Percentiles rank a stretch among this genome's conserved stretches.
Conservation (phyloP, 2,888 invertebrate genomes). For the Drosophila recens region DNA sequence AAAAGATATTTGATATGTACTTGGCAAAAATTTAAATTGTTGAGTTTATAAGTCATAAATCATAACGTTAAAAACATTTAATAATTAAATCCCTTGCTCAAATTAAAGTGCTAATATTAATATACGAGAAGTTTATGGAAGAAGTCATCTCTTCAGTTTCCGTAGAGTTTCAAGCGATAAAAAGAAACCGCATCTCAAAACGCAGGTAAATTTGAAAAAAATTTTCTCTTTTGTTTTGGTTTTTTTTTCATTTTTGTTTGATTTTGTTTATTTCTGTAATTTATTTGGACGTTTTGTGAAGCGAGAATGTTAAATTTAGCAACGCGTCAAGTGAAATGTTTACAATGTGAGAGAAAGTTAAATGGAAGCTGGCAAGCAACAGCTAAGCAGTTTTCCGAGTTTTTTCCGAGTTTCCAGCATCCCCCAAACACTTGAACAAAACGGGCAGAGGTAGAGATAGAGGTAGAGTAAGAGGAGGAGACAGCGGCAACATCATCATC, state of each 20-base stretch:
- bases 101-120: neutral
- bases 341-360: constrained; percentile 82
- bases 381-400: constrained; percentile 48
- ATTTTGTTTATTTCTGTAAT: constrained; percentile 72
- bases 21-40: no score
- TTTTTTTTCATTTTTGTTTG: constrained; percentile 24
- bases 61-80: neutral
- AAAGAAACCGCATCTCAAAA: constrained; percentile 46
- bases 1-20: no score
- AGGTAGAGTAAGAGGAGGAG: neutral
- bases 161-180: constrained; percentile 31
- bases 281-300: constrained; percentile 68
- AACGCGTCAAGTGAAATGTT: constrained; percentile 80
- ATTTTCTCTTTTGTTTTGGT: constrained; percentile 7
- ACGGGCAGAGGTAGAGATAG: constrained; percentile 28
- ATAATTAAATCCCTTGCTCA: neutral
- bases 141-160: neutral
- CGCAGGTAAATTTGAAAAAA: constrained; percentile 55
- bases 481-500: constrained; percentile 8
- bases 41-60: no score
- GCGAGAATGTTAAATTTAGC: constrained; percentile 72
- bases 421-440: constrained; percentile 51
- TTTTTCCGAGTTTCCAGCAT: constrained; percentile 38
- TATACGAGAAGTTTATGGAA: neutral
- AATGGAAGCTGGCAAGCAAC: constrained; percentile 53